These are phyloP conservation scores for Sardinella longiceps DNA, from an alignment of 2,797 vertebrate genomes.

Conservation along the genomic window DNA sequence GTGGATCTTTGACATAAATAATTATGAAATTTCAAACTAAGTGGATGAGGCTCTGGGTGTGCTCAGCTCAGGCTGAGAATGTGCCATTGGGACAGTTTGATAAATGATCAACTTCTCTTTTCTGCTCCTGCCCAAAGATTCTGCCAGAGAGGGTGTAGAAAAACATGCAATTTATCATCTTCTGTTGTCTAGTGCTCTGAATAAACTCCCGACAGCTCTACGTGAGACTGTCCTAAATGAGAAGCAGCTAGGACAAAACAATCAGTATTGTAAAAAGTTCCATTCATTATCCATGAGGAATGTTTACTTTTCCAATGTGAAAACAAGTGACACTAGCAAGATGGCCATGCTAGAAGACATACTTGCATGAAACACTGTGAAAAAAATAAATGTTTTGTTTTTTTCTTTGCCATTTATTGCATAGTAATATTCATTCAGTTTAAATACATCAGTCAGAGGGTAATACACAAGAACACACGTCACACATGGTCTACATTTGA, in stretches of 20 bases:
- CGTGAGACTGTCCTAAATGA: neutral
- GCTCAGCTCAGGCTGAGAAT: neutral
- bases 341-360: neutral
- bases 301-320: neutral
- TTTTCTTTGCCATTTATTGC: neutral
- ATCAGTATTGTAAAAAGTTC: neutral
- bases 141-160: slow-evolving; percentile 32
- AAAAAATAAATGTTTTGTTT: too few relatives aligned
- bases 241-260: neutral
- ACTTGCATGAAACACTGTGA: neutral
- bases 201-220: neutral
- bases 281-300: neutral
- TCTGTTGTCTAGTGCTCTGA: neutral
- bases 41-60: neutral
- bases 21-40: neutral
- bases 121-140: neutral
- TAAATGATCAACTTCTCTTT: slow-evolving; percentile 30
- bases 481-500: neutral
- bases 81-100: neutral
- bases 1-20: neutral
- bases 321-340: neutral
- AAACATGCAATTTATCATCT: slow-evolving; percentile 33
- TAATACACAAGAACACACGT: neutral
- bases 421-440: slow-evolving; percentile 9
- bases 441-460: neutral